phyloP scores from a whole-genome alignment of 2,888 invertebrate genomes.

The Drosophila lutescens region DNA sequence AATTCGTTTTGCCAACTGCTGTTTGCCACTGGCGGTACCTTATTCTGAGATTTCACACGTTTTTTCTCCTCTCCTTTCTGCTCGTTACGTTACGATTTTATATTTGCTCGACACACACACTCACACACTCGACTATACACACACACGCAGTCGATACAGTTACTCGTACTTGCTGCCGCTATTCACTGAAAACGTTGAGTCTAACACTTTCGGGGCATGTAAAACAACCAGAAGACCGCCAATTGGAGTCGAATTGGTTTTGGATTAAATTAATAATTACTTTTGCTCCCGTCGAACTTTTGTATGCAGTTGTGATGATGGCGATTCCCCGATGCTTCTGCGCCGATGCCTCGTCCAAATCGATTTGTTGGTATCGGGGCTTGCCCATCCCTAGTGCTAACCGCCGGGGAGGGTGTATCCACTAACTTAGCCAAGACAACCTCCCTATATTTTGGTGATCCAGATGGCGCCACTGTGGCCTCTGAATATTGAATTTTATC shows the following conservation, averaged over 20 bases:
- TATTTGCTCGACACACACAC: conserved; percentile 65
- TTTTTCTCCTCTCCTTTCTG: conserved; percentile 60
- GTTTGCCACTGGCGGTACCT: conserved; percentile 53
- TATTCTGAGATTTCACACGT: conserved; percentile 66
- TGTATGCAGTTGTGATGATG: conserved; percentile 2
- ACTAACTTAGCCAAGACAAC: too few species aligned
- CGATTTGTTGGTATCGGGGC: too few species aligned
- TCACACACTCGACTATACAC: not conserved
- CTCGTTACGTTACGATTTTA: conserved; percentile 70
- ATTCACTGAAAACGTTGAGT: not conserved
- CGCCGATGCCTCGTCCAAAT: too few species aligned
- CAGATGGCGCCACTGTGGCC: too few species aligned
- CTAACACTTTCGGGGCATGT: not conserved
- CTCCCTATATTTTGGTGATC: too few species aligned
- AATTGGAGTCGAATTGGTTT: not conserved
- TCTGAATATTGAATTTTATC: too few species aligned
- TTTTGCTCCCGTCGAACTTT: conserved; percentile 8
- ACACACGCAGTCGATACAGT: not conserved
- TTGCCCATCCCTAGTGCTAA: too few species aligned
- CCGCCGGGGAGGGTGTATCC: too few species aligned
- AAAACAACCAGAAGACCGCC: not conserved
- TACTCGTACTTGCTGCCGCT: not conserved
- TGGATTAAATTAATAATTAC: conserved; percentile 1
- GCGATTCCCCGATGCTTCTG: too few species aligned
- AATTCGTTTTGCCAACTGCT: conserved; percentile 25